Conservation (phyloP, 2,797 vertebrate species). For the Pachyuromys duprasi region DNA sequence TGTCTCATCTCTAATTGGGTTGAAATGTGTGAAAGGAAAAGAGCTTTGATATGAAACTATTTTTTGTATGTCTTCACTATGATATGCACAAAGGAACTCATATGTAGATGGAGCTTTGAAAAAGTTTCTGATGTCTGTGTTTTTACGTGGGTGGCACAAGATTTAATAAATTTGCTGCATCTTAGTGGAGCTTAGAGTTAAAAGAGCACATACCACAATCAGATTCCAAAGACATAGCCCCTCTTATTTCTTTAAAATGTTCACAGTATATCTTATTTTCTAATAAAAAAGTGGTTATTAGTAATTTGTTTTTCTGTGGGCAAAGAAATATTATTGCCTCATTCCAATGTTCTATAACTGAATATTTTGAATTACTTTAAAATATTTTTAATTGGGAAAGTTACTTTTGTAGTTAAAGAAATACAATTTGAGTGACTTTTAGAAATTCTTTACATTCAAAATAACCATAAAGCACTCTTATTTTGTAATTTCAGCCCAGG, state of each 20-base stretch:
- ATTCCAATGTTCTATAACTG: constrained; percentile 8
- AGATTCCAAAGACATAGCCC: constrained; percentile 15
- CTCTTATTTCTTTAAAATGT: constrained; percentile 41
- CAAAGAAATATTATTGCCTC: constrained; percentile 42
- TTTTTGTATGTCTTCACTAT: constrained; percentile 82
- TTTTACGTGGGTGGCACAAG: constrained; percentile 23
- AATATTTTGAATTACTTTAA: constrained; percentile 45
- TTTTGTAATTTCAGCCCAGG: constrained; percentile 21
- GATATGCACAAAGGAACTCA: constrained; percentile 68
- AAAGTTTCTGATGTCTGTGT: constrained; percentile 69
- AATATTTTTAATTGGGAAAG: constrained; percentile 49
- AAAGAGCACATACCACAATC: constrained; percentile 38
- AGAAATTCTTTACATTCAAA: constrained; percentile 29
- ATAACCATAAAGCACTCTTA: background rate
- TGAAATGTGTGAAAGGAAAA: constrained; percentile 90
- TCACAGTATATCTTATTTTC: background rate
- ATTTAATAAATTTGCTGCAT: constrained; percentile 64
- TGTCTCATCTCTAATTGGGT: constrained; percentile 90
- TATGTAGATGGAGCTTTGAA: constrained; percentile 66
- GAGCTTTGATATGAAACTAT: constrained; percentile 85
- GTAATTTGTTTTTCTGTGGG: constrained; percentile 12
- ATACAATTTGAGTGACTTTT: background rate
- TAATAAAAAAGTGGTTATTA: background rate
- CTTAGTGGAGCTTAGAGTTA: constrained; percentile 35
- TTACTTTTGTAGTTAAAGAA: constrained; percentile 17